Percentiles rank a stretch among this genome's conserved stretches.
phyloP scores from a whole-genome alignment of 2,113 vertebrate species.

The Boleophthalmus pectinirostris region DNA sequence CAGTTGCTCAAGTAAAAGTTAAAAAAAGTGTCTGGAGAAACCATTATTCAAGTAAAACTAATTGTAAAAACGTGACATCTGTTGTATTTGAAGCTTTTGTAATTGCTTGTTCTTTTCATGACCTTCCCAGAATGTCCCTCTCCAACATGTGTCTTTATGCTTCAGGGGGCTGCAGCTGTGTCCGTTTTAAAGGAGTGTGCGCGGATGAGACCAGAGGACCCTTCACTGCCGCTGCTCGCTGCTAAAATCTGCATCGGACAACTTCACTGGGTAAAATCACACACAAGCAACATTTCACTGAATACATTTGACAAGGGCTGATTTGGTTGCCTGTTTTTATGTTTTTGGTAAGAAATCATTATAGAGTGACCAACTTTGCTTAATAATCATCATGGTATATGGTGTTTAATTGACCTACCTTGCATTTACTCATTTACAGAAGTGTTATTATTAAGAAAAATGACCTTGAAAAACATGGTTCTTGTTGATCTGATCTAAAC shows the following conservation, averaged over 20 bases:
- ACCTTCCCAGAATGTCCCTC: conserved; percentile 8
- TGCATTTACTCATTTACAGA: neutral
- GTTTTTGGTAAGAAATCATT: too few species aligned
- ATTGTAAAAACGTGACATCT: neutral
- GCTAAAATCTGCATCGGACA: conserved; percentile 95
- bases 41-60: neutral
- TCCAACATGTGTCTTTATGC: conserved; percentile 28
- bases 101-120: neutral
- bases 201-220: conserved; percentile 88
- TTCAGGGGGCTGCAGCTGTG: conserved; percentile 88
- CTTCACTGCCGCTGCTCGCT: conserved; percentile 88
- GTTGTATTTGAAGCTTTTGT: neutral
- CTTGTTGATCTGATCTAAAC: too few species aligned
- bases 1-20: neutral
- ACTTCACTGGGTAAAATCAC: conserved; percentile 86
- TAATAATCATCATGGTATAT: too few species aligned
- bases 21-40: neutral
- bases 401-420: too few species aligned
- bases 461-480: too few species aligned
- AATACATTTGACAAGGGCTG: too few species aligned
- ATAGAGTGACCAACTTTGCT: too few species aligned
- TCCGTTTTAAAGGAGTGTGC: conserved; percentile 90
- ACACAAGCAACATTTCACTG: conserved; percentile 10
- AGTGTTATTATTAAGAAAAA: too few species aligned
- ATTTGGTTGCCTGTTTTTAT: too few species aligned